These are phyloP conservation scores for Anthophora plumipes DNA, from an alignment of 2,888 invertebrate species.

Conservation along the genomic window DNA sequence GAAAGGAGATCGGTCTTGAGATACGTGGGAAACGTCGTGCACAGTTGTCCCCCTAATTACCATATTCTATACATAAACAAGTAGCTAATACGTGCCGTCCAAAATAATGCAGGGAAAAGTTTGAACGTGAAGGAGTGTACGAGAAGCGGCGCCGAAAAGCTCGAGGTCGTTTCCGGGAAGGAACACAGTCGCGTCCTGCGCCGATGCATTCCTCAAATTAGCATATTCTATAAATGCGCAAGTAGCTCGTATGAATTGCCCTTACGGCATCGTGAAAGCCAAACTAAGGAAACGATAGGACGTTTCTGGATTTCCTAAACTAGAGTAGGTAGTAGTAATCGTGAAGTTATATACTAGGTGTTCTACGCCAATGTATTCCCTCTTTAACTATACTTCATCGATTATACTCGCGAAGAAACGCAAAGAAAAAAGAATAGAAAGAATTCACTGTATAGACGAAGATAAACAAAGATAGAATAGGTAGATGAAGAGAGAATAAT, in stretches of 20 bases:
- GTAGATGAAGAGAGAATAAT: too few relatives aligned
- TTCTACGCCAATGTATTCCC: too few relatives aligned
- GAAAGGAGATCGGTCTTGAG: not conserved
- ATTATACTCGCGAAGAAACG: too few relatives aligned
- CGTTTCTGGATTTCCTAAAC: too few relatives aligned
- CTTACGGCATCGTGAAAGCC: not conserved
- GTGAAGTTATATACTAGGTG: too few relatives aligned
- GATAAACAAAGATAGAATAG: too few relatives aligned
- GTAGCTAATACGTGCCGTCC: constrained; percentile 15
- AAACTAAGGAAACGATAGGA: not conserved
- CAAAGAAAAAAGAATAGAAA: too few relatives aligned
- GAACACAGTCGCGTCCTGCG: not conserved
- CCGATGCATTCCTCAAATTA: constrained; percentile 4
- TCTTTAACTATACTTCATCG: too few relatives aligned
- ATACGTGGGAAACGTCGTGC: not conserved
- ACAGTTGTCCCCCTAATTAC: constrained; percentile 13
- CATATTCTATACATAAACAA: constrained; percentile 38
- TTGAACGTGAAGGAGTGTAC: not conserved
- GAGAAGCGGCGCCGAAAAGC: not conserved
- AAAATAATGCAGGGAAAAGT: not conserved
- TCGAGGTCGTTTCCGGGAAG: not conserved
- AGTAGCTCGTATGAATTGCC: not conserved
- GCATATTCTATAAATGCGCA: constrained; percentile 35
- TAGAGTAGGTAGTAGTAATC: too few relatives aligned
- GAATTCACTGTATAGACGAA: too few relatives aligned